A percentile compares a stretch with the other conserved stretches of the same genome.
Evolutionary conservation across 1,140 invertebrate genomes (phyloP).

Genomic region (Laupala kohalensis): DNA sequence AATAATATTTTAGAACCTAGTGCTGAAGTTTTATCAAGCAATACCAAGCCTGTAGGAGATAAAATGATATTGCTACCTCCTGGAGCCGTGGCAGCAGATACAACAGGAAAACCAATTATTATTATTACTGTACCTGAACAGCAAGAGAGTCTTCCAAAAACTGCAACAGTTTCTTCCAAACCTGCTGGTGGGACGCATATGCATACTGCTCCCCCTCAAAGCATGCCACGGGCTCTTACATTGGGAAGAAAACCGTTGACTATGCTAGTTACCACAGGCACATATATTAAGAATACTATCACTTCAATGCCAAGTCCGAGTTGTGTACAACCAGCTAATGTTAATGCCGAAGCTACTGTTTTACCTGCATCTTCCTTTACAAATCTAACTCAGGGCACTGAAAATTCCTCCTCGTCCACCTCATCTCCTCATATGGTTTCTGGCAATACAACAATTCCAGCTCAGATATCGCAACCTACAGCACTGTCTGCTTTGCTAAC

Average conservation of each 20-base stretch:
- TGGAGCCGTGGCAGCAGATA: slow-evolving; percentile 30
- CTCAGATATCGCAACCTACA: not conserved
- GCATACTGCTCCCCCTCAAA: too few relatives aligned
- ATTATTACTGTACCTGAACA: too few relatives aligned
- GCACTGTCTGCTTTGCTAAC: slow-evolving; percentile 3
- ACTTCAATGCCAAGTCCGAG: too few relatives aligned
- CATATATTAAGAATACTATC: too few relatives aligned
- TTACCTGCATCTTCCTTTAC: slow-evolving; percentile 48
- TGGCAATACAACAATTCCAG: slow-evolving; percentile 20
- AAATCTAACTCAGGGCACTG: slow-evolving; percentile 4
- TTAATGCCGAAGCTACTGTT: slow-evolving; percentile 90
- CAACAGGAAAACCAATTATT: too few relatives aligned
- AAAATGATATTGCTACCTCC: slow-evolving; percentile 53
- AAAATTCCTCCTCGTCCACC: slow-evolving; percentile 11
- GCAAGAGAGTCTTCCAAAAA: slow-evolving; percentile 36
- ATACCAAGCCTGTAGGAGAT: slow-evolving; percentile 37
- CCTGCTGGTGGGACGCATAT: slow-evolving; percentile 30
- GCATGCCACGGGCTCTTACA: slow-evolving; percentile 28
- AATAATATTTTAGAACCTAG: slow-evolving; percentile 23
- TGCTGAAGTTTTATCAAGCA: slow-evolving; percentile 17
- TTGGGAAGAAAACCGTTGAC: slow-evolving; percentile 58
- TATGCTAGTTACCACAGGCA: slow-evolving; percentile 66
- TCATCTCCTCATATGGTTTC: too few relatives aligned
- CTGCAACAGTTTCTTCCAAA: slow-evolving; percentile 38
- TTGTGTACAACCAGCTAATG: too few relatives aligned